phyloP scores from a whole-genome alignment of 1,140 invertebrate genomes.

The Lepidurus apus region DNA sequence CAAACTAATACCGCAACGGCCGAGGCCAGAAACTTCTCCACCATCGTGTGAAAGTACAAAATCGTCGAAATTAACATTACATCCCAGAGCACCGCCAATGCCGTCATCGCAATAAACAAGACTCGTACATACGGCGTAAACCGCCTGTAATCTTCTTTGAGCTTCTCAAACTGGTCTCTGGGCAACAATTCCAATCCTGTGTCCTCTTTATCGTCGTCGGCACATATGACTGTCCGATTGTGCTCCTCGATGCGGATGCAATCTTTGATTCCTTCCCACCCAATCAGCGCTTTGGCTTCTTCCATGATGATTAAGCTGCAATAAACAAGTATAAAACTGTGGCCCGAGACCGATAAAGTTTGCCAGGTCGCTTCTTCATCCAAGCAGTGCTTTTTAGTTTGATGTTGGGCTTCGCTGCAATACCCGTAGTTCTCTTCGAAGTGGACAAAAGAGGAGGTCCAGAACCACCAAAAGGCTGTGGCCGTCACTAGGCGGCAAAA shows the following conservation, averaged over 20 bases:
- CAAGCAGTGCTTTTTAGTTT: constrained; percentile 59
- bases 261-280: constrained; percentile 85
- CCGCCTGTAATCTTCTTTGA: constrained; percentile 66
- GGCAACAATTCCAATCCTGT: constrained; percentile 63
- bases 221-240: constrained; percentile 47
- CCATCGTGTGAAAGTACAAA: constrained; percentile 89
- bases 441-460: constrained; percentile 73
- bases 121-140: constrained; percentile 75
- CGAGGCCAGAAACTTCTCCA: constrained; percentile 87
- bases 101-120: constrained; percentile 70
- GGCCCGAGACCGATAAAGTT: constrained; percentile 91
- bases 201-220: constrained; percentile 46
- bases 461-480: constrained; percentile 80
- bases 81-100: constrained; percentile 82
- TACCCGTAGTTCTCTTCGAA: constrained; percentile 77
- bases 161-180: constrained; percentile 59
- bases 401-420: constrained; percentile 54
- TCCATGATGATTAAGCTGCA: constrained; percentile 84
- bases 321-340: constrained; percentile 90
- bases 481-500: constrained; percentile 69
- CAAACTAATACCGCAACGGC: constrained; percentile 78
- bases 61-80: constrained; percentile 87
- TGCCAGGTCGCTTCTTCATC: constrained; percentile 75
- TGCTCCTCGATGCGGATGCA: constrained; percentile 72
- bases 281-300: constrained; percentile 76